Evolutionary conservation across 2,888 invertebrate species (phyloP), one percentile per base, ranked within the genome.

Genomic region (Protonemura montana): DNA sequence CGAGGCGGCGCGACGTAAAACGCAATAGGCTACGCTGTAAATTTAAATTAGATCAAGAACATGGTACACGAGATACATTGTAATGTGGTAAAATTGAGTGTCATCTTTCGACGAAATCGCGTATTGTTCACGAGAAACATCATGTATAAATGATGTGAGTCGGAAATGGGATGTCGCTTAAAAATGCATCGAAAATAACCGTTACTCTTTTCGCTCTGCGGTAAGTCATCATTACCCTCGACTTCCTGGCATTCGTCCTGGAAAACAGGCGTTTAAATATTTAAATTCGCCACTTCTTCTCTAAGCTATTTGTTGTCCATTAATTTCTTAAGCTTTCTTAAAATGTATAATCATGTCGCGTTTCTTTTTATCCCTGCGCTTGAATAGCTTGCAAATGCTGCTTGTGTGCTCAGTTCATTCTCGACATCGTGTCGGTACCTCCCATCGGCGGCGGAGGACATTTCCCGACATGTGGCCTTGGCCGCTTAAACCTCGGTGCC

Each of bases 81-180:
- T 81, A 30, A 81, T 81, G 13, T 29, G n/a, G 81, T 81, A 29
- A 81, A 81, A 78, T 78, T 25, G 78, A 6, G 78, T 78, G 21
- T 59, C 21, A 21, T 59, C 59, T 59, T 59, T 10, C 21, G 28
- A 78, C 27, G 26, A 27, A 78, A 78, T 13, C 76, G 2, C 78
- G 10, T 78, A 25, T 78, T 78, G 26, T 81, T 30, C 81, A 30
- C 30, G 81, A 30, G 30, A 81, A 81, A 81, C 26, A 78, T 28
- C 27, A 13, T 13, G 76, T 13, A 76, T 76, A 78, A 78, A 59
- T 59, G 78, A 78, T 78, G 78, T 6, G 28, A 13, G 78, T 78
- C n/a, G 81, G 81, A 81, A 81, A 81, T 81, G 81, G 28, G 28
- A 30, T 81, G 81, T 81, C 81, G 27, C 28, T 81, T n/a, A 29